A percentile compares a stretch with the other conserved stretches of the same genome.
Evolutionary conservation across 2,888 invertebrate species (phyloP).

Genomic region (Galerucella calmariensis): DNA sequence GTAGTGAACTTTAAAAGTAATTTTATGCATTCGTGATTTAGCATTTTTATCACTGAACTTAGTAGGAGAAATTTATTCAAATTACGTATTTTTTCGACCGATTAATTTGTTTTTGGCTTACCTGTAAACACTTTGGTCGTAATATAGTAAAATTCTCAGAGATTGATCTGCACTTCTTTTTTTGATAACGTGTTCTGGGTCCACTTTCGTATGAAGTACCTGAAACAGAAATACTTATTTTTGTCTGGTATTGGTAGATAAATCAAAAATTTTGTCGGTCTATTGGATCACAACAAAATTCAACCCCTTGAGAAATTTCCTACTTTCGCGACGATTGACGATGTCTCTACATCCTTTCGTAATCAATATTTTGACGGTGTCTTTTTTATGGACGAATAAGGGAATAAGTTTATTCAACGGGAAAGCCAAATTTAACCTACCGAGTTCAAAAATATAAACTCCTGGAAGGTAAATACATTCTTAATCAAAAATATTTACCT

Average conservation of each 20-base stretch:
- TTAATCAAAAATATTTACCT: no score
- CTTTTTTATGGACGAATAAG: not conserved
- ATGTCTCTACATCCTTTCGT: not conserved
- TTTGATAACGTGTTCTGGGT: conserved; percentile 79
- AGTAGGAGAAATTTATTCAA: no score
- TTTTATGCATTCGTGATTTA: no score
- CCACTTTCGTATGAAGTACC: conserved; percentile 86
- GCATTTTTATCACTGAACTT: no score
- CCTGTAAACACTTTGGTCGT: conserved; percentile 91
- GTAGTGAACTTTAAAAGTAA: no score
- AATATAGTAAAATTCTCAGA: conserved; percentile 84
- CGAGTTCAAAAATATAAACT: no score
- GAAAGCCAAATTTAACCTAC: not conserved
- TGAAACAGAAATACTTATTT: conserved; percentile 63
- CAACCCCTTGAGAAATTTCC: not conserved
- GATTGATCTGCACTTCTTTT: conserved; percentile 86
- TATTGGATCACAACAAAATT: not conserved
- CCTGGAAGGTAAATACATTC: no score
- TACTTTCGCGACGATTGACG: not conserved
- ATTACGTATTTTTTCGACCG: not conserved
- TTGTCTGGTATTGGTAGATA: not conserved
- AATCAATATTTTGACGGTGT: conserved; percentile 2
- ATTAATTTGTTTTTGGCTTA: conserved; percentile 63
- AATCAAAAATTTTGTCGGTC: not conserved
- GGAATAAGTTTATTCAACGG: not conserved